Conservation (phyloP, 2,113 vertebrate species). For the Paradoxurus hermaphroditus region DNA sequence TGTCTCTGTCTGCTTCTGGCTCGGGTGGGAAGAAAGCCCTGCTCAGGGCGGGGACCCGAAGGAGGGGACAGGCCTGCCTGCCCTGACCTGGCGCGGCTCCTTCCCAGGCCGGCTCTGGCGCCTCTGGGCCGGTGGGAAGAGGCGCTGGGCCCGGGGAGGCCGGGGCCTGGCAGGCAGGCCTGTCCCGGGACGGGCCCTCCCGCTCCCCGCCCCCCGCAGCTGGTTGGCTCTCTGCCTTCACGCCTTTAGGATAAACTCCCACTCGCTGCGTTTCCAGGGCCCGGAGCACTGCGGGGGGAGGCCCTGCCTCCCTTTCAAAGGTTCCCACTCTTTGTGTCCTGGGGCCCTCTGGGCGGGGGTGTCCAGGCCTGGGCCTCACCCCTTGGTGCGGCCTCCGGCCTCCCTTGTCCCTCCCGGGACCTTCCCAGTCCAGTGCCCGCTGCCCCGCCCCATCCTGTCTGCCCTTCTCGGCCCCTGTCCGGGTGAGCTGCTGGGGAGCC, state of each 20-base stretch:
- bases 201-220: background rate
- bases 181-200: background rate
- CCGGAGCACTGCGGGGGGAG: background rate
- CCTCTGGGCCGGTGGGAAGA: background rate
- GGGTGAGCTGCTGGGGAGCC: background rate
- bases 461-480: background rate
- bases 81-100: background rate
- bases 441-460: no score
- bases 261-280: background rate
- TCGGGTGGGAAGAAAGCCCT: background rate
- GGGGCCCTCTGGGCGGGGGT: no score
- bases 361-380: no score
- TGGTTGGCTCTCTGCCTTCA: background rate
- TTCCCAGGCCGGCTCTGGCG: constrained; percentile 16
- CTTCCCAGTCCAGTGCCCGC: fast-evolving
- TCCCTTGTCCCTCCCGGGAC: background rate
- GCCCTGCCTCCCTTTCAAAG: background rate
- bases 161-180: background rate
- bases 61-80: background rate
- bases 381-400: background rate
- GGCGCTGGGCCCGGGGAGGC: background rate
- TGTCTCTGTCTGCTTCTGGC: background rate
- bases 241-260: background rate
- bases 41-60: background rate
- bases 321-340: background rate